These are phyloP conservation scores for Cynodonichthys magdalenae DNA, from an alignment of 2,797 vertebrate genomes.

Conservation along the genomic window DNA sequence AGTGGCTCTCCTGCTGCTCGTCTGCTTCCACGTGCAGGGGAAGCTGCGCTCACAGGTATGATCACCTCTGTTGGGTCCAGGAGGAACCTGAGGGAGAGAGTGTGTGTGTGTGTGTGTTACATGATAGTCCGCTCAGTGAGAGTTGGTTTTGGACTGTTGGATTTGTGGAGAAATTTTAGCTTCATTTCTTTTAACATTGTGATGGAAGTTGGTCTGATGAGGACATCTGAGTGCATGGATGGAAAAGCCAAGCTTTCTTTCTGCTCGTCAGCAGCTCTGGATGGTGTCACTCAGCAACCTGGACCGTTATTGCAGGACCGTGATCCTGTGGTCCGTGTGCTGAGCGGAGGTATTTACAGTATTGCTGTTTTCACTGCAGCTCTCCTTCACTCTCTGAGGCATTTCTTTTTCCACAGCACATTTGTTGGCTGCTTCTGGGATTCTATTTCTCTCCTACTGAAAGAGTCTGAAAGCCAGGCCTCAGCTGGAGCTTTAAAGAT, in stretches of 20 bases:
- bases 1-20: slow-evolving; percentile 78
- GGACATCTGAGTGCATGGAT: slow-evolving; percentile 1
- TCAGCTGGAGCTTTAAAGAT: slow-evolving; percentile 59
- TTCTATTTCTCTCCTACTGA: slow-evolving; percentile 56
- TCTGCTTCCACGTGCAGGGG: slow-evolving; percentile 87
- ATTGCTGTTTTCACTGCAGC: slow-evolving; percentile 56
- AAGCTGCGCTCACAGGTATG: slow-evolving; percentile 91
- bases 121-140: not conserved
- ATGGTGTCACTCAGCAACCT: slow-evolving; percentile 27
- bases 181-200: slow-evolving; percentile 3
- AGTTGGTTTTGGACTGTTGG: slow-evolving; percentile 14
- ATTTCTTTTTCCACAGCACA: slow-evolving; percentile 69
- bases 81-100: slow-evolving; percentile 39
- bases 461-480: slow-evolving; percentile 41
- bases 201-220: slow-evolving; percentile 12
- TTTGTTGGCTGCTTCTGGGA: slow-evolving; percentile 56
- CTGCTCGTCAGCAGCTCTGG: slow-evolving; percentile 14
- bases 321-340: slow-evolving; percentile 48
- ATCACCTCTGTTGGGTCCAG: slow-evolving; percentile 46
- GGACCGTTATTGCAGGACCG: slow-evolving; percentile 14
- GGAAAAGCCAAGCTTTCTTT: slow-evolving; percentile 8
- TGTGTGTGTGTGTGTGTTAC: not conserved
- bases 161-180: not conserved
- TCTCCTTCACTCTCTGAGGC: slow-evolving; percentile 39
- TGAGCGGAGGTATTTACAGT: slow-evolving; percentile 65